Conservation (phyloP, 37 sponge, comb jelly and placozoan species). For the Bolinopsis microptera region DNA sequence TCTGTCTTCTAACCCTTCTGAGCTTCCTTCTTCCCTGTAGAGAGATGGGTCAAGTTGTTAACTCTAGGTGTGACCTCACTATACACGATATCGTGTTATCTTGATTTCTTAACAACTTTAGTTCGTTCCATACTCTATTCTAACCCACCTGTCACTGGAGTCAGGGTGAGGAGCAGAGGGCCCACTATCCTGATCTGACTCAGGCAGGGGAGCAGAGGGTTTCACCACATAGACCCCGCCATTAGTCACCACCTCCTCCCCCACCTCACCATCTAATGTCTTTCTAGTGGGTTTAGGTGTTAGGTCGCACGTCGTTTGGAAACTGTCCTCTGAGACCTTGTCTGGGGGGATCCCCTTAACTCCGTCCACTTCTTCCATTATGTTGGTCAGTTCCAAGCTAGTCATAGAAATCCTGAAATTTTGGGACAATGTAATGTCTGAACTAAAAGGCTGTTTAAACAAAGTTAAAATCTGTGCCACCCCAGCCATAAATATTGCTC, state of each 20-base stretch:
- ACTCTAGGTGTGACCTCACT: too few species aligned
- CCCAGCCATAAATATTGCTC: too few species aligned
- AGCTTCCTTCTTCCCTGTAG: background rate
- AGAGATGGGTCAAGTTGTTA: too few species aligned
- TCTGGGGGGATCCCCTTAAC: background rate
- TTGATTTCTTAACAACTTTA: too few species aligned
- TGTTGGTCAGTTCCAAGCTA: background rate
- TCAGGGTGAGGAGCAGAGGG: background rate
- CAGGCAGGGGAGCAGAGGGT: background rate
- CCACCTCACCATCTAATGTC: background rate
- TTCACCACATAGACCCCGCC: background rate
- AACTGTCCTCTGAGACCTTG: background rate
- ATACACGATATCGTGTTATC: too few species aligned
- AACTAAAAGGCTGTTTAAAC: too few species aligned
- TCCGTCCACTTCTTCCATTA: background rate
- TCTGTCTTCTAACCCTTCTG: background rate
- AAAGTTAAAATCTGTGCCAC: too few species aligned
- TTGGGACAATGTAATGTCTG: too few species aligned
- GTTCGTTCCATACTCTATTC: too few species aligned
- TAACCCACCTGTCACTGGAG: background rate
- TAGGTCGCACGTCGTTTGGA: background rate
- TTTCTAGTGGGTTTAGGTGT: background rate
- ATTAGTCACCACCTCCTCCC: background rate
- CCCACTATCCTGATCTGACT: background rate
- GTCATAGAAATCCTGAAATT: slow-evolving; percentile 10